Evolutionary conservation across 2,113 vertebrate species (phyloP).

Genomic region (Numenius arquata): DNA sequence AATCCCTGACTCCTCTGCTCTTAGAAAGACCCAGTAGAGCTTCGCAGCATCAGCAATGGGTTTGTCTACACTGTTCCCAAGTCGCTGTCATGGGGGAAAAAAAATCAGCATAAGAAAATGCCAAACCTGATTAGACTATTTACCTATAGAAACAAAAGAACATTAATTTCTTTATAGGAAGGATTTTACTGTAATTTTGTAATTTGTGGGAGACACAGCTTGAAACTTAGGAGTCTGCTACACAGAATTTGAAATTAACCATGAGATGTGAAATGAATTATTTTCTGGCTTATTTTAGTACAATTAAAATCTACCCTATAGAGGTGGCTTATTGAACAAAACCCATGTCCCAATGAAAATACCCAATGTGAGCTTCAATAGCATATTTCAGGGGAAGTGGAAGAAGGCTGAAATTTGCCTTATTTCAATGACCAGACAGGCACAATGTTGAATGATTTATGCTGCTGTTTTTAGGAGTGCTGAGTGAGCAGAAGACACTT

Average conservation of each 20-base stretch:
- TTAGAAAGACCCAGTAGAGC: constrained; percentile 88
- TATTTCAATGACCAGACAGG: not conserved
- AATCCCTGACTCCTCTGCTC: constrained; percentile 76
- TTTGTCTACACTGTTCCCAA: constrained; percentile 75
- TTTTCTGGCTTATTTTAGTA: not conserved
- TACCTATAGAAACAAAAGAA: not conserved
- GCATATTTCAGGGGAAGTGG: not conserved
- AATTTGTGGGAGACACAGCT: not conserved
- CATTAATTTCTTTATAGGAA: not conserved
- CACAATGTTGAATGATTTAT: not conserved
- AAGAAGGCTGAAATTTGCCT: not conserved
- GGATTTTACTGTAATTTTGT: not conserved
- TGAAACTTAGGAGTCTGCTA: not conserved
- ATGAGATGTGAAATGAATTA: not conserved
- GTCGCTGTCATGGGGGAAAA: constrained; percentile 64
- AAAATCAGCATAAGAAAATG: not conserved
- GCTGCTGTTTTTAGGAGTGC: not conserved
- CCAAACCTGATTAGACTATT: not conserved
- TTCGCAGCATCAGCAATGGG: constrained; percentile 89
- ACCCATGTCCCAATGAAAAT: not conserved
- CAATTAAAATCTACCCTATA: not conserved
- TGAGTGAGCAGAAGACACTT: not conserved
- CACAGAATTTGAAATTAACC: not conserved
- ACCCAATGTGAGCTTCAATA: not conserved
- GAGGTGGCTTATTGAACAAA: constrained; percentile 6